A percentile compares a stretch with the other conserved stretches of the same genome.
Conservation (phyloP, 2,113 vertebrate species). For the Grallaria varia region DNA sequence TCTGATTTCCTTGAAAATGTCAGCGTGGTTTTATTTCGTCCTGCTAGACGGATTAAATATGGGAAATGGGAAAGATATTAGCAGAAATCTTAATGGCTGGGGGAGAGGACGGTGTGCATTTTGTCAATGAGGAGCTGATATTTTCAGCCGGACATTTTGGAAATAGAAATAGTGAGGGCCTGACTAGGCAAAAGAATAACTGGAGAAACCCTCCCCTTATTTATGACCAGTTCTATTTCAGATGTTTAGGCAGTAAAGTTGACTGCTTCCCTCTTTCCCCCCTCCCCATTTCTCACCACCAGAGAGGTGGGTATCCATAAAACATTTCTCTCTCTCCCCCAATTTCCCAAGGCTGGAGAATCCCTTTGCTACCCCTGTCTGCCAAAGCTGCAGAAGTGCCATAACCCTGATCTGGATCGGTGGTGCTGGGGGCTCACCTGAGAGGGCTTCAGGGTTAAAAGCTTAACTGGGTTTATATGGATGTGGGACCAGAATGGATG, state of each 20-base stretch:
- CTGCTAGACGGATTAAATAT: background rate
- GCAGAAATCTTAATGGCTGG: background rate
- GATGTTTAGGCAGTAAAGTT: background rate
- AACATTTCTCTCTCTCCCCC: background rate
- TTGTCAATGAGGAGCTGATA: background rate
- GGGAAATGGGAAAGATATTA: background rate
- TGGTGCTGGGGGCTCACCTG: background rate
- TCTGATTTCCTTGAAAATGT: constrained; percentile 27
- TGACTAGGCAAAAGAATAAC: background rate
- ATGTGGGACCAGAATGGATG: background rate
- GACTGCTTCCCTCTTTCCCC: background rate
- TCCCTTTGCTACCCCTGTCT: background rate
- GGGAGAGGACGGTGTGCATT: background rate
- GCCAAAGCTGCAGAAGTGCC: background rate
- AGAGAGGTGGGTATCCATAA: background rate
- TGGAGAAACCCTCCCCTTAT: background rate
- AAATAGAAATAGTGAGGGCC: background rate
- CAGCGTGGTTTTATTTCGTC: constrained; percentile 25
- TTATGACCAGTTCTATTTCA: background rate
- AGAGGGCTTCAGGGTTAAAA: background rate
- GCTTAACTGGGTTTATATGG: background rate
- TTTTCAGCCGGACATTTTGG: background rate
- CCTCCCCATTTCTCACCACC: background rate
- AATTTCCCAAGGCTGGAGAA: background rate
- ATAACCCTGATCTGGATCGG: background rate